Evolutionary conservation across 2,797 vertebrate species (phyloP).

Genomic region (Euphonia xanthogaster): DNA sequence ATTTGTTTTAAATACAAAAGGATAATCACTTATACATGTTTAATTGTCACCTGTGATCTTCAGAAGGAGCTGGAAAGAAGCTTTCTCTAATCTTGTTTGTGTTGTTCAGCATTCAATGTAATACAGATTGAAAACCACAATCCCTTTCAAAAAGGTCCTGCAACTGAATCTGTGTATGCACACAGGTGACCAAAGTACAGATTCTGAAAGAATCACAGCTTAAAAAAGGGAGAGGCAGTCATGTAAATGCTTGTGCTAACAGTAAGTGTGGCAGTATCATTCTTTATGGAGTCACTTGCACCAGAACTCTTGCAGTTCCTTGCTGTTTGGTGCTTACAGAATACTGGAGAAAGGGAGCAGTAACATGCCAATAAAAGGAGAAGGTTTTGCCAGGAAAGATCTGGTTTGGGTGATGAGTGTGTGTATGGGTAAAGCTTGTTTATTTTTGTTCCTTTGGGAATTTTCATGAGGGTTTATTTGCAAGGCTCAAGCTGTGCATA

Average conservation of each 20-base stretch:
- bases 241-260: neutral
- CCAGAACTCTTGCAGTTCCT: neutral
- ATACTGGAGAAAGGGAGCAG: neutral
- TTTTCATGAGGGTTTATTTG: neutral
- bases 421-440: neutral
- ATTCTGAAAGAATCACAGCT: neutral
- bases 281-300: neutral
- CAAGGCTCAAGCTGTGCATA: neutral
- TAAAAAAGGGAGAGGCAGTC: neutral
- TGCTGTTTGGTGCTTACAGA: neutral
- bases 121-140: neutral
- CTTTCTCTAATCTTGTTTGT: constrained; percentile 36
- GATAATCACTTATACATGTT: neutral
- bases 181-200: neutral
- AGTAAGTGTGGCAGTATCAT: neutral
- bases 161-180: neutral
- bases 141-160: neutral
- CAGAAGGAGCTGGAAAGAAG: neutral
- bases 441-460: neutral
- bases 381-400: neutral
- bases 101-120: neutral
- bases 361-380: neutral
- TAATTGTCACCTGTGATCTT: neutral
- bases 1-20: neutral
- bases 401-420: neutral